Percentiles rank a stretch among this genome's conserved stretches.
Conservation (phyloP, 2,797 vertebrate species). For the Anas bernieri region DNA sequence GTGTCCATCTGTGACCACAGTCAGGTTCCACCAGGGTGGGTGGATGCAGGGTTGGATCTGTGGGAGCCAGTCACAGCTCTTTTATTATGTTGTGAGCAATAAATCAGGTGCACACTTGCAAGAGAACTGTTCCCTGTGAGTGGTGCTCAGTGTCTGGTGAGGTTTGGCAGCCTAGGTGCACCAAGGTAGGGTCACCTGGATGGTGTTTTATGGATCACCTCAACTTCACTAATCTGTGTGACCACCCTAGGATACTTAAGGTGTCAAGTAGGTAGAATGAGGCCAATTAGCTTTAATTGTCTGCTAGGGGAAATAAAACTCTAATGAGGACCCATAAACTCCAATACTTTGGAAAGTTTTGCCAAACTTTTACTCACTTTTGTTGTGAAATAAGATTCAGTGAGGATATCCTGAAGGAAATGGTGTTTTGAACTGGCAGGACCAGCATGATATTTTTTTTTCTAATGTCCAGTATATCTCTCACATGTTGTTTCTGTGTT, state of each 20-base stretch:
- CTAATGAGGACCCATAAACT: not conserved
- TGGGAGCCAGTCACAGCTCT: not conserved
- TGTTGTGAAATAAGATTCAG: not conserved
- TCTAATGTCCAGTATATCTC: not conserved
- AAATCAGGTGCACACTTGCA: not conserved
- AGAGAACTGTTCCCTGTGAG: not conserved
- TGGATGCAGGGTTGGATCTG: accelerated
- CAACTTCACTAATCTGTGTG: not conserved
- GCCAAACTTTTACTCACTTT: not conserved
- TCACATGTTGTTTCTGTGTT: not conserved
- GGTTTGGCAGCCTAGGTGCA: not conserved
- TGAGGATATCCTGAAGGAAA: conserved; percentile 5
- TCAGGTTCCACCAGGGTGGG: not conserved
- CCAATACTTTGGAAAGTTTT: not conserved
- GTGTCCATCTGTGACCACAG: not conserved
- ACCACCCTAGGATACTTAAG: not conserved
- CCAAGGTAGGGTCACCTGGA: not conserved
- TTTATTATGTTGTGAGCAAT: not conserved
- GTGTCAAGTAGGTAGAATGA: not conserved
- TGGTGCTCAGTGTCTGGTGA: not conserved
- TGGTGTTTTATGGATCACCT: not conserved
- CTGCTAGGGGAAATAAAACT: not conserved
- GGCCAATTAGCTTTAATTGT: not conserved
- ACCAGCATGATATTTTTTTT: not conserved
- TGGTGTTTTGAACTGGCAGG: not conserved